These are phyloP conservation scores for Scleropages formosus DNA, from an alignment of 2,797 vertebrate species.

Conservation along the genomic window DNA sequence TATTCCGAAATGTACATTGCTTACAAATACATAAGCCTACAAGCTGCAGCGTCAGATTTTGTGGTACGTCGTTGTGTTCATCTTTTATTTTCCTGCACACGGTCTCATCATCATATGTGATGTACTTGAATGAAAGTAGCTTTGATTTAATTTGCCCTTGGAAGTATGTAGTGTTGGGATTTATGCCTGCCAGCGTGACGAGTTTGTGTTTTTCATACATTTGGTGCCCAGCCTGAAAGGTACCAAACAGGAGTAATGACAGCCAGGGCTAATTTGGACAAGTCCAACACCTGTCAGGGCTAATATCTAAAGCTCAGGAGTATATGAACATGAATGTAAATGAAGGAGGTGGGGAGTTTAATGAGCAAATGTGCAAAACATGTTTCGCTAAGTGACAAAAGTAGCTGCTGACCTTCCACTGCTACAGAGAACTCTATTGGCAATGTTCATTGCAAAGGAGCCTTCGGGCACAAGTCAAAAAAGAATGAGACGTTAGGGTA, in stretches of 20 bases:
- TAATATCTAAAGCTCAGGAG: conserved; percentile 5
- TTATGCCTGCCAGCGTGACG: background rate
- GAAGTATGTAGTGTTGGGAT: conserved; percentile 14
- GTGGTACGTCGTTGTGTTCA: background rate
- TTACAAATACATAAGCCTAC: background rate
- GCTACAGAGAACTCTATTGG: too few relatives aligned
- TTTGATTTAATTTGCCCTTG: background rate
- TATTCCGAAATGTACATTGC: too few relatives aligned
- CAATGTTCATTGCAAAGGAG: background rate
- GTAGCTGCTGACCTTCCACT: background rate
- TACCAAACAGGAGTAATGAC: background rate
- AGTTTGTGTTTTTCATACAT: background rate
- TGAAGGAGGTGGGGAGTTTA: conserved; percentile 9
- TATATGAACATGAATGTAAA: background rate
- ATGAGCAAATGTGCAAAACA: conserved; percentile 17
- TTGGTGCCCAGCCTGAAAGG: background rate
- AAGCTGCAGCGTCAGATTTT: background rate
- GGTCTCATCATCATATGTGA: background rate
- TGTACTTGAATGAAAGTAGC: background rate
- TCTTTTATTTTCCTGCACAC: background rate
- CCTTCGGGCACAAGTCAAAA: too few relatives aligned
- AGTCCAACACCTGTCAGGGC: background rate
- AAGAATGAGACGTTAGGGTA: too few relatives aligned
- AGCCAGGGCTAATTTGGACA: conserved; percentile 4
- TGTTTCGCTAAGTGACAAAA: conserved; percentile 1